Conservation (phyloP, 2,797 vertebrate genomes). For the Momotus momota region DNA sequence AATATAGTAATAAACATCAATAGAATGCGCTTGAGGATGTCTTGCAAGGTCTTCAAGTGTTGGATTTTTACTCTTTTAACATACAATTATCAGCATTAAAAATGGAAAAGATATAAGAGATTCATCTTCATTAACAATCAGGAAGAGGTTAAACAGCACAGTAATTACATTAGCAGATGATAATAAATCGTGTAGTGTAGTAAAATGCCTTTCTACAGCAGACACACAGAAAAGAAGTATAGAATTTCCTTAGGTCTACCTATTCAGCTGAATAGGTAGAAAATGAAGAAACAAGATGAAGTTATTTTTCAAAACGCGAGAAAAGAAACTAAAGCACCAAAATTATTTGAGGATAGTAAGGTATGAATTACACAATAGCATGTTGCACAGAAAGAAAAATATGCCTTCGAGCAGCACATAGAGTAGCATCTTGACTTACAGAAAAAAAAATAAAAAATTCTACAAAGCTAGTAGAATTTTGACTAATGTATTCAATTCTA, state of each 20-base stretch:
- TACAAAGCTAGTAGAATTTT: background rate
- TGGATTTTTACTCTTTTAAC: background rate
- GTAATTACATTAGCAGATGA: constrained; percentile 56
- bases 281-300: background rate
- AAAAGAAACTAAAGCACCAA: background rate
- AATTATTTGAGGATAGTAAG: background rate
- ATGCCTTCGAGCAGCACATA: background rate
- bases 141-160: constrained; percentile 39
- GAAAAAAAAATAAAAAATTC: background rate
- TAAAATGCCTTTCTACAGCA: background rate
- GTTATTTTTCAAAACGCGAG: background rate
- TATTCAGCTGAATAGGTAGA: background rate
- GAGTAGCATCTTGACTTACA: background rate
- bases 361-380: background rate
- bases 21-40: background rate
- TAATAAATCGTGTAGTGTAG: constrained; percentile 41
- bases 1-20: background rate
- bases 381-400: background rate
- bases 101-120: background rate
- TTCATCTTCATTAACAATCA: constrained; percentile 50
- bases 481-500: background rate
- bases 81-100: background rate
- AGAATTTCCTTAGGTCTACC: background rate
- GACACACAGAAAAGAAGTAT: background rate
- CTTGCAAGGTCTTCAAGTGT: background rate